These are phyloP conservation scores for Phyllostomus discolor DNA, from an alignment of 2,113 vertebrate genomes.

Conservation along the genomic window DNA sequence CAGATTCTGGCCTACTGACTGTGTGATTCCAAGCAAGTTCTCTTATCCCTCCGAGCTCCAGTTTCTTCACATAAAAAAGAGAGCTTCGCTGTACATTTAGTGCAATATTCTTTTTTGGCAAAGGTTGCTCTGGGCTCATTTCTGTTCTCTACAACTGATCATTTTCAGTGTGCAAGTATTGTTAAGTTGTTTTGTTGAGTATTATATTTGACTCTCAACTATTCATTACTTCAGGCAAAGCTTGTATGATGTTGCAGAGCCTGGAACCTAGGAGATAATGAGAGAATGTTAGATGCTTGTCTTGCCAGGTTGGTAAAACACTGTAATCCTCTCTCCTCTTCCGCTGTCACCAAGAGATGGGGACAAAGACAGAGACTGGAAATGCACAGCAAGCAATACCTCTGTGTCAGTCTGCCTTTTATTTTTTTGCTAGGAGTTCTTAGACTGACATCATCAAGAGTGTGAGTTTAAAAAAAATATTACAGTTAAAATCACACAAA, in stretches of 20 bases:
- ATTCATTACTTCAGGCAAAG: not conserved
- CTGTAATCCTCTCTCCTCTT: not conserved
- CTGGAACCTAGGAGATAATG: not conserved
- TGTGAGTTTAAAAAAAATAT: conserved; percentile 35
- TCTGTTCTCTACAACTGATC: not conserved
- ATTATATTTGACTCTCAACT: not conserved
- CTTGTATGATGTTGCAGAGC: not conserved
- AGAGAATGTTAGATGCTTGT: not conserved
- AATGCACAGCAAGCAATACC: not conserved
- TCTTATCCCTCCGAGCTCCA: not conserved
- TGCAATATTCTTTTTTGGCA: not conserved
- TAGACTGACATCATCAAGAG: not conserved
- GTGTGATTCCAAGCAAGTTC: not conserved
- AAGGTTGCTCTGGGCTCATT: not conserved
- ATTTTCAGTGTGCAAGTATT: not conserved
- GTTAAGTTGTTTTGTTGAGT: not conserved
- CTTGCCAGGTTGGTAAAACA: not conserved
- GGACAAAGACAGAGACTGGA: not conserved
- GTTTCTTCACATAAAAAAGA: not conserved
- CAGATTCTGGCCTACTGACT: not conserved
- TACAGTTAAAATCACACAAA: conserved; percentile 74
- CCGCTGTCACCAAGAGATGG: not conserved
- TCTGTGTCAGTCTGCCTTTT: not conserved
- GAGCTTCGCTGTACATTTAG: not conserved
- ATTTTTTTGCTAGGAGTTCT: not conserved